Evolutionary conservation across 2,888 invertebrate species (phyloP).

Genomic region (Scaptomyza polygonia): DNA sequence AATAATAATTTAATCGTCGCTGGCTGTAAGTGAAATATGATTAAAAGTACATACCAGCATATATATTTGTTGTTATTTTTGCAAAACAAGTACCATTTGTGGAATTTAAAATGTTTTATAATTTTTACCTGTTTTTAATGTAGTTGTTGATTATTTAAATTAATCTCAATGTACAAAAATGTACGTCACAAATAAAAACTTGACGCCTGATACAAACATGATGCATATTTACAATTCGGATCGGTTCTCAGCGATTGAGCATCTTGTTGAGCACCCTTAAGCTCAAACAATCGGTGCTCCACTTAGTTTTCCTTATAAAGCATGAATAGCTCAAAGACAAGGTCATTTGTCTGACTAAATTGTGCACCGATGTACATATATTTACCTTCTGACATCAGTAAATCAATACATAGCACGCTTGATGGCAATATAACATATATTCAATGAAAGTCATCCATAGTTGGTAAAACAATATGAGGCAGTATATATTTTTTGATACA

Average conservation of each 20-base stretch:
- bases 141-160: background rate
- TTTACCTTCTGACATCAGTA: background rate
- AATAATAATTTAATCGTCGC: constrained; percentile 2
- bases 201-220: background rate
- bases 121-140: background rate
- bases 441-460: background rate
- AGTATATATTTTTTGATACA: constrained; percentile 41
- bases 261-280: background rate
- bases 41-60: background rate
- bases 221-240: background rate
- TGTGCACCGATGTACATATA: background rate
- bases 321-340: too few species aligned
- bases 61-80: background rate
- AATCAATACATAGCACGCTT: background rate
- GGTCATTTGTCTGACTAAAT: background rate
- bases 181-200: background rate
- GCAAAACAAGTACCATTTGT: background rate
- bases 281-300: too few species aligned
- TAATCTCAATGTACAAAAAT: background rate
- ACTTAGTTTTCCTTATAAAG: background rate
- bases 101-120: background rate
- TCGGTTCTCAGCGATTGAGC: background rate
- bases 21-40: background rate
- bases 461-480: constrained; percentile 15
- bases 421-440: background rate